Evolutionary conservation across 2,113 vertebrate genomes (phyloP), one percentile per base, ranked within the genome.

Genomic region (Acanthisitta chloris): DNA sequence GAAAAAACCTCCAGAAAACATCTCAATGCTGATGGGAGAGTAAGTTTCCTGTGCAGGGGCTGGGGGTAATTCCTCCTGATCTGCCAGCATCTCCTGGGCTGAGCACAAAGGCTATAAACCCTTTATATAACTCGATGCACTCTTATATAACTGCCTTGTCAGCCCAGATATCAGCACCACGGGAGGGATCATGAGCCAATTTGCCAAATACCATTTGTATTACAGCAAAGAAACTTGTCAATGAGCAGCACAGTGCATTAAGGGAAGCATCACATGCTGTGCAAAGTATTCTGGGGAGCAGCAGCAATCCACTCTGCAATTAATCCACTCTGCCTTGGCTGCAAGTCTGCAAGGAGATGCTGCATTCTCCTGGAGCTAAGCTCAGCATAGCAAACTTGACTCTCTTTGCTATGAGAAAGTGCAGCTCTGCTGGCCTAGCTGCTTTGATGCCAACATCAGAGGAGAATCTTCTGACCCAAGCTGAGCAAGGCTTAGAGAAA

Each of bases 141-240:
- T 62, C 51, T 81, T 83, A 9, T 8, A 9, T 42, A 54, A 36
- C 62, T n/a, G 40, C 62, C 65, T 73, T 24, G 8, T 49, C 20
- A 2, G 52, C 25, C 58, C n/a, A 17, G 76, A 40, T 90, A 64
- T 33, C 72, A 42, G 83, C 88, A 16, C 77, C 14, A 46, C 52
- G 10, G 86, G 85, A 95, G 81, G 89, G 29, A 29, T 67, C 90
- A 78, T 86, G 79, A 90, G 86, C 95, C 94, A 55, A 57, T 91
- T 93, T 87, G 74, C 66, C 92, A 81, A 89, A 95, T 93, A 55
- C 92, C 67, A 45, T 96, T 90, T 88, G 90, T 94, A 86, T 94
- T 86, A 70, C 91, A 72, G 95, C 80, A 90, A 86, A 94, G 93
- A 71, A 96, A 88, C 87, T 84, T 70, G 76, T 86, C 87, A 74